phyloP scores from a whole-genome alignment of 2,113 vertebrate genomes.

The Hylia prasina region DNA sequence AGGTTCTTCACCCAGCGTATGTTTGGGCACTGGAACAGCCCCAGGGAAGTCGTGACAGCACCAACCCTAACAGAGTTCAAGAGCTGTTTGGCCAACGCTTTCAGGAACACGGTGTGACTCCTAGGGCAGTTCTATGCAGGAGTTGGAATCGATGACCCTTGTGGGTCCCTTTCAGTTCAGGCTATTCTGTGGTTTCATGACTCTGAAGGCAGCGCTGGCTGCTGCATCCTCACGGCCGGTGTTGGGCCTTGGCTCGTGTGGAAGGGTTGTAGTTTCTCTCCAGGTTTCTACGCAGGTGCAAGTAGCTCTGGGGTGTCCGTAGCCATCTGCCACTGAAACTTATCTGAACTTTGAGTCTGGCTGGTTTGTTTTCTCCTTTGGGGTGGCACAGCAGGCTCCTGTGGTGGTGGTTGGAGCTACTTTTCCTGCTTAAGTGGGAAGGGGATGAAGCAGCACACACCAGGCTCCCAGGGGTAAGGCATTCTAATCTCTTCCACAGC shows the following conservation, averaged over 20 bases:
- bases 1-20: background rate
- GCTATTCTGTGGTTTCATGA: fast-evolving
- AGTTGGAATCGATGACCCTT: fast-evolving
- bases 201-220: background rate
- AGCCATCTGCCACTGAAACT: background rate
- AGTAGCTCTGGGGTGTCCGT: background rate
- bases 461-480: background rate
- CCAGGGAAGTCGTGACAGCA: background rate
- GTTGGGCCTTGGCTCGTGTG: fast-evolving
- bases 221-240: fast-evolving
- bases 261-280: background rate
- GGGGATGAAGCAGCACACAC: background rate
- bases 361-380: background rate
- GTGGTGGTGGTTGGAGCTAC: background rate
- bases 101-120: background rate
- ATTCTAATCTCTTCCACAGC: background rate
- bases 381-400: background rate
- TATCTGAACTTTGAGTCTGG: background rate
- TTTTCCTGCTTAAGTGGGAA: background rate
- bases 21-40: background rate
- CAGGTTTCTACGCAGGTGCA: background rate
- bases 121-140: background rate
- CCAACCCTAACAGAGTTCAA: background rate
- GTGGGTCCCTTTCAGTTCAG: background rate
- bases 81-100: background rate